Percentiles rank a stretch among this genome's conserved stretches.
Conservation (phyloP, 2,113 vertebrate genomes). For the Mionectes macconnelli region DNA sequence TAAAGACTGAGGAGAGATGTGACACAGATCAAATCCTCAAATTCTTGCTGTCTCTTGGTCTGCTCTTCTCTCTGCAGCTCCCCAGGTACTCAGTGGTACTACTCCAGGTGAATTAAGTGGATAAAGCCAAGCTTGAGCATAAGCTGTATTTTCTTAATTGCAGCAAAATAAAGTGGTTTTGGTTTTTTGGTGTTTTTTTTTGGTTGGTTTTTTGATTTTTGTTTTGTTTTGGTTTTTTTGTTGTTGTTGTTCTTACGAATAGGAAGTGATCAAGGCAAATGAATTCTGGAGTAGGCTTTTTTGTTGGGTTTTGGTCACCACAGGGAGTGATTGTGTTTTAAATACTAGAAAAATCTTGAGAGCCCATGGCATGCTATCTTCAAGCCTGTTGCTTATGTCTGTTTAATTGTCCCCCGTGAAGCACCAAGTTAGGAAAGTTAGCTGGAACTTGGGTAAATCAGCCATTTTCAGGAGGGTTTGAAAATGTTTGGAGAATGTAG, state of each 20-base stretch:
- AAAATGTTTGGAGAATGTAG: neutral
- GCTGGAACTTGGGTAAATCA: neutral
- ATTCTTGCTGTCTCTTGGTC: neutral
- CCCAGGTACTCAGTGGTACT: neutral
- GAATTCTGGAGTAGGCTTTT: neutral
- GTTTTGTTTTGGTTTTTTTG: too few species aligned
- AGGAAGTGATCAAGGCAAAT: neutral
- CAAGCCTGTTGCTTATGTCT: neutral
- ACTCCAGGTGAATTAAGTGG: neutral
- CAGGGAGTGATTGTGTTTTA: neutral
- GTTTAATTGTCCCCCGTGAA: neutral
- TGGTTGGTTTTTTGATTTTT: fast-evolving
- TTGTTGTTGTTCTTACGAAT: neutral
- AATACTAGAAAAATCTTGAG: neutral
- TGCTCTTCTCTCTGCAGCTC: neutral
- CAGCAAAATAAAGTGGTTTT: neutral
- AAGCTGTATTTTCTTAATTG: neutral
- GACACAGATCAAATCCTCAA: neutral
- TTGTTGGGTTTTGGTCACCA: neutral
- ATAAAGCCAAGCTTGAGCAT: neutral
- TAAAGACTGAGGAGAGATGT: neutral
- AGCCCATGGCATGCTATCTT: neutral
- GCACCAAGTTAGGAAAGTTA: neutral
- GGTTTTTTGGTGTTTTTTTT: too few species aligned
- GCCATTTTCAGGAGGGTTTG: neutral